phyloP scores from a whole-genome alignment of 2,797 vertebrate genomes.

The Chrosomus eos region DNA sequence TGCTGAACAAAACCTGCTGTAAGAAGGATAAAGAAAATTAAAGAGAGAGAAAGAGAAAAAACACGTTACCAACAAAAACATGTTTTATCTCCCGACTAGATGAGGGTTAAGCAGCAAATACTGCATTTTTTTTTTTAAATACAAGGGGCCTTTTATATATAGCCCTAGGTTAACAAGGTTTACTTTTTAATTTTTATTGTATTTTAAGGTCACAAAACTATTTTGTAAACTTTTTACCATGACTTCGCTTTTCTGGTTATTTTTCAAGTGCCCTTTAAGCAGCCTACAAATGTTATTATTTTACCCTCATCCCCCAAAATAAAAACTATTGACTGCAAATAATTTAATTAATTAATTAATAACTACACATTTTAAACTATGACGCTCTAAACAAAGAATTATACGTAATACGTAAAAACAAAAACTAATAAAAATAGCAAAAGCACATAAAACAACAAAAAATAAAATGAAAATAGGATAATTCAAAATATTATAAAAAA shows the following conservation, averaged over 20 bases:
- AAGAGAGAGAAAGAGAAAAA: slow-evolving; percentile 11
- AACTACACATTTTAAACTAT: neutral
- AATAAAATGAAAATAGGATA: too few species aligned
- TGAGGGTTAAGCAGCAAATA: neutral
- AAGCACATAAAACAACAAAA: too few species aligned
- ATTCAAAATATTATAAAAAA: too few species aligned
- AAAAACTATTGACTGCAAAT: too few species aligned
- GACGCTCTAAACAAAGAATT: neutral
- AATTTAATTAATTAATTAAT: neutral
- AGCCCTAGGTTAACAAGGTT: neutral
- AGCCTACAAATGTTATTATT: neutral
- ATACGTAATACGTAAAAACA: neutral
- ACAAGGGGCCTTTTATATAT: neutral
- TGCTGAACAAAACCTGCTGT: slow-evolving; percentile 11
- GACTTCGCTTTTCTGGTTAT: neutral
- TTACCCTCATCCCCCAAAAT: too few species aligned
- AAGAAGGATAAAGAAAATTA: neutral
- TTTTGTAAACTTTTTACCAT: neutral
- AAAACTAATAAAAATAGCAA: too few species aligned
- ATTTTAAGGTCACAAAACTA: neutral
- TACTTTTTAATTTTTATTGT: neutral
- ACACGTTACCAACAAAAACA: neutral
- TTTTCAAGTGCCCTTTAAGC: neutral
- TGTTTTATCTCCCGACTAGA: neutral
- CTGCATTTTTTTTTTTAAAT: neutral